Conservation (phyloP, 2,797 vertebrate genomes). For the Tadarida brasiliensis region DNA sequence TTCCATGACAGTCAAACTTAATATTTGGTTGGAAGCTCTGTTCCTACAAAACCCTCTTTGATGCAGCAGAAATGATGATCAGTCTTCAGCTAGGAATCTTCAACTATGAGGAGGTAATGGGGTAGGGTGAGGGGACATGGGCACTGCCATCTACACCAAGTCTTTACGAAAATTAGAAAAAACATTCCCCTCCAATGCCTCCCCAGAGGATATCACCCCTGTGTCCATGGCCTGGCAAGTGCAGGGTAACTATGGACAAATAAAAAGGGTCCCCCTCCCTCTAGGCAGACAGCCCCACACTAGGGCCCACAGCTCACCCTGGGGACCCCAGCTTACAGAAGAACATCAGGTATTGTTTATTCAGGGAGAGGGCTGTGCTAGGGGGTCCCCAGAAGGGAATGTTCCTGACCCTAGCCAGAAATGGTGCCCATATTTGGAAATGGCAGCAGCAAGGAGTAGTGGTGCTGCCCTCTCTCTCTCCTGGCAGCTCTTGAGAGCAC, state of each 20-base stretch:
- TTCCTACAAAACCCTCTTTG: constrained; percentile 95
- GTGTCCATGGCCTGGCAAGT: not conserved
- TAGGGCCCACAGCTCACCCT: not conserved
- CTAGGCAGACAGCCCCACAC: not conserved
- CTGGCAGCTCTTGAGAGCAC: not conserved
- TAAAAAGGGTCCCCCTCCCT: not conserved
- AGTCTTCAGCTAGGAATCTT: constrained; percentile 98
- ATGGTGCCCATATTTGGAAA: not conserved
- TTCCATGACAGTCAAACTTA: constrained; percentile 92
- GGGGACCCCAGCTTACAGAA: not conserved
- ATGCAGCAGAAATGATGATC: constrained; percentile 94
- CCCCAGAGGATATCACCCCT: not conserved
- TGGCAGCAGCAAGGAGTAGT: not conserved
- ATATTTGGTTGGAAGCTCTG: constrained; percentile 96
- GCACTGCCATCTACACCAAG: not conserved
- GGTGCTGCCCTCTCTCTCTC: no score
- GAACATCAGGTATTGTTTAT: not conserved
- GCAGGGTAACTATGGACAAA: not conserved
- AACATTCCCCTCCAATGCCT: not conserved
- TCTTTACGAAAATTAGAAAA: not conserved
- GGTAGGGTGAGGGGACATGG: no score
- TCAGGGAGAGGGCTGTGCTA: not conserved
- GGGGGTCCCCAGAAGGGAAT: not conserved
- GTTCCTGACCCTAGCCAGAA: not conserved
- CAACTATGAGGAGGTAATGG: constrained; percentile 95